Base-by-base conservation (phyloP, 2,797 vertebrate genomes). In the Sebastolobus altivelis region DNA sequence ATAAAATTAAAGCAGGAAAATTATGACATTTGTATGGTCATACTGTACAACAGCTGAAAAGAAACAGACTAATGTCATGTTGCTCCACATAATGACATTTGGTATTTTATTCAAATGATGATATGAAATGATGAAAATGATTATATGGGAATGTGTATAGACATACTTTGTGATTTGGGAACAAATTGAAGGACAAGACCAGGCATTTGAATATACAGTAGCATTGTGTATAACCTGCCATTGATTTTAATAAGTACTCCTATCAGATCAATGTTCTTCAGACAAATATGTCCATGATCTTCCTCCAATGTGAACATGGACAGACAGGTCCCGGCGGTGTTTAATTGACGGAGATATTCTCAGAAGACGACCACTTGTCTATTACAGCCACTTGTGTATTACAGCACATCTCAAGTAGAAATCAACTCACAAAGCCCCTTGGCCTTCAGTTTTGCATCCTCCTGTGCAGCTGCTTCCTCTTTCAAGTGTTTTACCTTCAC, bases 401-500 rank as follows among this genome's bases (percentile, higher is more conserved):
- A 62, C 31, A 56, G 8, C 63, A 29, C 22, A 55, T 16, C 11
- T 65, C 66, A 65, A 58, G 63, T 8, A 75, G 49, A 62, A 79
- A 72, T 49, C 62, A 72, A 52, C 46, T 29, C 31, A 62, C 62
- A 79, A 38, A 72, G 73, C 8, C 55, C 16, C 33, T 6, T 59
- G 65, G 33, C 54, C 38, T 58, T 46, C 60, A 54, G 11, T 27
- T 56, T 35, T 60, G 25, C 55, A 40, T 54, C 14, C 46, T n/a
- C 8, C 20, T 54, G 4, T 18, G 33, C 3, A 52, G 5, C n/a
- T 8, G 6, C 33, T 65, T 69, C 11, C 4, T 40, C 8, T 65
- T 60, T 60, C 27, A 33, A 40, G 59, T 58, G 52, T 56, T 56
- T 68, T 61, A 61, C 10, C 18, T 20, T 65, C 33, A 59, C 31